Evolutionary conservation across 2,113 vertebrate genomes (phyloP).

Genomic region (Ceuthmochares aereus): DNA sequence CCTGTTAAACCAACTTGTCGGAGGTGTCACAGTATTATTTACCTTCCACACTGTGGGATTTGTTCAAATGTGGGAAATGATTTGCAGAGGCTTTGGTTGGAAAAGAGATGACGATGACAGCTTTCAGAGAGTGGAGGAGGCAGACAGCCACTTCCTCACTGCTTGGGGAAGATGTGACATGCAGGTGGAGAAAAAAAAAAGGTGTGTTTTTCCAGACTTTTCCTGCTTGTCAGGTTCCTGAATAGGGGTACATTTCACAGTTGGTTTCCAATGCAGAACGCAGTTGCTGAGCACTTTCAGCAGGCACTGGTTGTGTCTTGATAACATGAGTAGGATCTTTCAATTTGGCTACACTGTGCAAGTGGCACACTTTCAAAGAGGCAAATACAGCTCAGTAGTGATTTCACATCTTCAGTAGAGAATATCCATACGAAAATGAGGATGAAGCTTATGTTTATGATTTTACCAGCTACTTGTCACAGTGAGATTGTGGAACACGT

Average conservation of each 20-base stretch:
- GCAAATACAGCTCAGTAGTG: not conserved
- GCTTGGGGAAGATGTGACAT: not conserved
- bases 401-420: not conserved
- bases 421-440: not conserved
- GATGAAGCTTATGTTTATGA: not conserved
- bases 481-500: not conserved
- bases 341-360: not conserved
- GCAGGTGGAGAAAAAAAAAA: not conserved
- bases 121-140: not conserved
- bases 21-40: slow-evolving; percentile 86
- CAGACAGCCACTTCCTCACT: not conserved
- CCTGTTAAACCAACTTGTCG: slow-evolving; percentile 77
- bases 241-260: not conserved
- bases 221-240: not conserved
- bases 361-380: not conserved
- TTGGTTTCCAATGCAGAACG: slow-evolving; percentile 31
- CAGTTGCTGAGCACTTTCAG: slow-evolving; percentile 29
- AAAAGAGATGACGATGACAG: not conserved
- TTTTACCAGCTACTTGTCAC: not conserved
- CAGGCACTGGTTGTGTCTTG: accelerated
- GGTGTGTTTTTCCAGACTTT: not conserved
- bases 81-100: not conserved
- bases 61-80: not conserved
- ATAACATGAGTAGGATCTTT: not conserved
- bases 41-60: slow-evolving; percentile 6